A percentile compares a stretch with the other conserved stretches of the same genome.
These are phyloP conservation scores for Chironomus tepperi DNA, from an alignment of 1,140 invertebrate genomes.

Conservation along the genomic window DNA sequence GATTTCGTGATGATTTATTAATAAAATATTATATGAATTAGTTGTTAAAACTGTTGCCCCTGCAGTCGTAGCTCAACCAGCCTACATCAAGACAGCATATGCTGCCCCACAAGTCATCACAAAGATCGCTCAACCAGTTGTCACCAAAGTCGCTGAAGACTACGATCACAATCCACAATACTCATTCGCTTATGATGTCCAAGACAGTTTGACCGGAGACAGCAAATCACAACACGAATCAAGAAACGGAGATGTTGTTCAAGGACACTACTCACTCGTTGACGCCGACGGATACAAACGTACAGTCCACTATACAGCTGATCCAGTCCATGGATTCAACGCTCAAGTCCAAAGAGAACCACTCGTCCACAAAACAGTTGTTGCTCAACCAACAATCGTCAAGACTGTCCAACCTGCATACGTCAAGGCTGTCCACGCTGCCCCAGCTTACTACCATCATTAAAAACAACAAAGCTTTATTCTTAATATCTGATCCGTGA, in stretches of 20 bases:
- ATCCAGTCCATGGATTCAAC: constrained; percentile 45
- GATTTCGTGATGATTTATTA: neutral
- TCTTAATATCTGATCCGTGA: too few species aligned
- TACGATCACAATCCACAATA: constrained; percentile 49
- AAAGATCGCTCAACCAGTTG: constrained; percentile 29
- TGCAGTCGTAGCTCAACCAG: neutral
- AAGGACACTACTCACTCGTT: constrained; percentile 53
- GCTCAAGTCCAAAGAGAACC: constrained; percentile 40
- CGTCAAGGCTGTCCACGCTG: neutral
- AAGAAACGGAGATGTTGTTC: constrained; percentile 52
- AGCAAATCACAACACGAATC: constrained; percentile 49
- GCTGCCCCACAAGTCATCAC: constrained; percentile 30
- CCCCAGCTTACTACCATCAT: neutral
- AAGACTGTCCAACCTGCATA: neutral
- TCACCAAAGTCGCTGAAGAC: constrained; percentile 36
- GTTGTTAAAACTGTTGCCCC: neutral
- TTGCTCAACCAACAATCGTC: neutral
- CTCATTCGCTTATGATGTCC: constrained; percentile 47
- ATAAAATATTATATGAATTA: neutral
- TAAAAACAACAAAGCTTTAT: too few species aligned
- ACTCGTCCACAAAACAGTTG: constrained; percentile 29
- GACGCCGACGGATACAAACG: constrained; percentile 56
- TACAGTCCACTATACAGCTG: constrained; percentile 55
- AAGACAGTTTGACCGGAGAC: constrained; percentile 50
- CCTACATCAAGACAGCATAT: neutral